Percentiles rank a stretch among this genome's conserved stretches.
Conservation (phyloP, 1,140 invertebrate genomes). For the Latrodectus geometricus region DNA sequence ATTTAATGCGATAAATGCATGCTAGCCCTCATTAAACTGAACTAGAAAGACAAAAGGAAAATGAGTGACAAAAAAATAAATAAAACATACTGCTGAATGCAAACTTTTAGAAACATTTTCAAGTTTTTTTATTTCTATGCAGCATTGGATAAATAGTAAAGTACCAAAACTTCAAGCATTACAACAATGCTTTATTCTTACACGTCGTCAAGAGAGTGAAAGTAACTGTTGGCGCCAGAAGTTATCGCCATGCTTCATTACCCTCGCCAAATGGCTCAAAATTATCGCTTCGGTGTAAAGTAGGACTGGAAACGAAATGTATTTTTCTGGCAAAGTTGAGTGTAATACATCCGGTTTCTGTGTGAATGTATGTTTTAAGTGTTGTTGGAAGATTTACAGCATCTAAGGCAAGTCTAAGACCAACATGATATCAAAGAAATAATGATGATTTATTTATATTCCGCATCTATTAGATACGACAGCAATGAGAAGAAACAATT, state of each 20-base stretch:
- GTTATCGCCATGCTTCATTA: conserved; percentile 39
- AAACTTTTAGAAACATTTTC: background rate
- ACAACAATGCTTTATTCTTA: background rate
- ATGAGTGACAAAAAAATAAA: no score
- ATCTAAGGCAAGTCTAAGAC: background rate
- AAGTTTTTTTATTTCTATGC: background rate
- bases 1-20: background rate
- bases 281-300: conserved; percentile 17
- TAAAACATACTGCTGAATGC: background rate
- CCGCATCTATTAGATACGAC: no score
- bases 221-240: conserved; percentile 14
- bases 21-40: background rate
- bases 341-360: background rate
- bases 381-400: conserved; percentile 4
- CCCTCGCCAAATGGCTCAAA: conserved; percentile 44
- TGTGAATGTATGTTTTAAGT: background rate
- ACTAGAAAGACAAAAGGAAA: no score
- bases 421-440: no score
- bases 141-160: background rate
- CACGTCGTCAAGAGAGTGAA: background rate
- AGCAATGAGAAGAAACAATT: no score
- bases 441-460: no score
- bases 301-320: conserved; percentile 8
- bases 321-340: background rate
- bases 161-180: background rate